Conservation (phyloP, 2,113 vertebrate species). For the Neodontobutis hainanensis region DNA sequence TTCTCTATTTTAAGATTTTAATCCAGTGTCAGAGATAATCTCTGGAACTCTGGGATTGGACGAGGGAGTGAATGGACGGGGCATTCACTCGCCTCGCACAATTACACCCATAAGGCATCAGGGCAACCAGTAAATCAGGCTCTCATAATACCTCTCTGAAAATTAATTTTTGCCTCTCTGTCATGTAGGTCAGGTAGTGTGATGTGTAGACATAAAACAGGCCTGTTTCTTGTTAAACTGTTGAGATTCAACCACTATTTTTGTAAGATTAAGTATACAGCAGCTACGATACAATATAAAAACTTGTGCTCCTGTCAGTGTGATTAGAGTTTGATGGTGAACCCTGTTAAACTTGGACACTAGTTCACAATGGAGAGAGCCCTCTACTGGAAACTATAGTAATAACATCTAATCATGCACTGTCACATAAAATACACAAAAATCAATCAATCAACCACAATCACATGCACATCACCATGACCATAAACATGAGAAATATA, state of each 20-base stretch:
- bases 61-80: slow-evolving; percentile 42
- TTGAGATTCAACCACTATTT: not conserved
- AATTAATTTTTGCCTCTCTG: slow-evolving; percentile 69
- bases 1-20: slow-evolving; percentile 81
- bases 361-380: slow-evolving; percentile 41
- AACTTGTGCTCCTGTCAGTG: not conserved
- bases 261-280: not conserved
- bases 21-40: slow-evolving; percentile 78
- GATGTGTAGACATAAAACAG: not conserved
- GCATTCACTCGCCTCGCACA: slow-evolving; percentile 60
- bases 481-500: no score
- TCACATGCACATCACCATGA: no score
- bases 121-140: slow-evolving; percentile 60
- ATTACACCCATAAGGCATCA: slow-evolving; percentile 62
- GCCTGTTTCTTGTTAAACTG: not conserved
- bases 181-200: slow-evolving; percentile 71
- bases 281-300: not conserved
- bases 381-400: slow-evolving; percentile 54
- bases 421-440: no score
- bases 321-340: slow-evolving; percentile 14
- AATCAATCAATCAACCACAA: not conserved
- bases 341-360: slow-evolving; percentile 16
- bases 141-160: slow-evolving; percentile 68
- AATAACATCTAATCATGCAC: not conserved
- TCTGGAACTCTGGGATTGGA: slow-evolving; percentile 72